Base-by-base conservation (phyloP, 2,888 invertebrate genomes). In the Xanthia togata region DNA sequence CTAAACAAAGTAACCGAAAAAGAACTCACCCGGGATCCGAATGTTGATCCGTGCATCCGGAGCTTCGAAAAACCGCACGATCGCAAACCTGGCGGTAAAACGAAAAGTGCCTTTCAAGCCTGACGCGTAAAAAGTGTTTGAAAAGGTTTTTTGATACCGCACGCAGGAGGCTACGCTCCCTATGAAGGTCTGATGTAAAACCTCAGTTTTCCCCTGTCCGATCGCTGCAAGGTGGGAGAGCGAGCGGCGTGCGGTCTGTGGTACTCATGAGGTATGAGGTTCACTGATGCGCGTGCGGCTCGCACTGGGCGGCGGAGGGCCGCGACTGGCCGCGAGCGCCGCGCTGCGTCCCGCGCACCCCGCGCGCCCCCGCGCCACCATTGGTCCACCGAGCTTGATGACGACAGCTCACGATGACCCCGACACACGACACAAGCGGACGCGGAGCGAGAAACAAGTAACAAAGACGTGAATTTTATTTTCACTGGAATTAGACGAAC, bases 211-310 rank as follows among this genome's bases (percentile, higher is more conserved):
- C 23, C 5, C 59, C 64, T 38, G 62, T 62, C 86, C 82, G 88
- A 87, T 86, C 90, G 90, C 90, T 89, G 90, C 91, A 89, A 90
- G 97, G 96, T 63, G 97, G 97, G 97, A 92, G 89, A 92, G 89
- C 91, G 89, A 91, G 91, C 90, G 91, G 90, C 90, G 90, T 89
- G 95, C 94, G 96, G 90, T 87, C 86, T 85, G 87, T 79, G 79
- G 84, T 84, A 84, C 83, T 84, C 83, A 78, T 75, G 85, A 84
- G 84, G 83, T 83, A 83, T 83, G 83, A 83, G 83, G 85, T 83
- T 78, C 85, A 85, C 82, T 86, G 87, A 89, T 89, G 93, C 90
- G 90, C 90, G 91, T 89, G 90, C 92, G 91, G 87, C 91, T 90
- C 89, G 90, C 93, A 93, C 94, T 93, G 94, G 92, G 92, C 93